Base-by-base conservation (phyloP, 2,797 vertebrate genomes). In the Micrastur ruficollis region DNA sequence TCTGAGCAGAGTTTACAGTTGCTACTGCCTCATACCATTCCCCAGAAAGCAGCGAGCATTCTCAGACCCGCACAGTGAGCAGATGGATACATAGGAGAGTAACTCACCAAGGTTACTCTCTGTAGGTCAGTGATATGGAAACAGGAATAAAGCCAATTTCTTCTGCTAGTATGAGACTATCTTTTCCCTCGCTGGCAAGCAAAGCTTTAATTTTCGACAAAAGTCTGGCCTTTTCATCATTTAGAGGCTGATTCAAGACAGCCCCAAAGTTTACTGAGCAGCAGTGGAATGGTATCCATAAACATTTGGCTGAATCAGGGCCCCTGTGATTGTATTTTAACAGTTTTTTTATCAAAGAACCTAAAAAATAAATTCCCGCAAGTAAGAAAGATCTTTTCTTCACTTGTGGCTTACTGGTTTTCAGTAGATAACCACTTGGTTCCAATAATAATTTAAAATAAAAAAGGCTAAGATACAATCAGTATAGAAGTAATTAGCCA, bases 391-490 rank as follows among this genome's bases (percentile, higher is more conserved):
- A 92, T 92, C 84, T 89, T 71, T 73, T 84, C 80, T 92, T 90
- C 67, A 68, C 32, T 94, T 89, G 47, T 62, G 55, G 61, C 47
- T 93, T 52, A 79, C 63, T 97, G 86, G 81, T 92, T 95, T 92
- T 94, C 81, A 66, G 88, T 73, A 95, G 91, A 97, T 94, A 97
- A 95, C 90, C 0, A 1, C 82, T 88, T 44, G 53, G 63, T 93
- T 96, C 18, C 86, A 92, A 80, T 46, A 94, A 29, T 75, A 71
- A 91, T 92, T 94, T 93, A 73, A 88, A 97, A 97, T 93, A 89
- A 92, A 96, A 95, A 93, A 93, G 82, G 29, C 82, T 76, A 34
- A 82, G 91, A 97, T 95, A 96, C n/a, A 53, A 93, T 95, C 89
- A 94, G 66, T 4, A 2, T 80, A 92, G 90, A 96, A 95, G 85